Evolutionary conservation across 2,888 invertebrate species (phyloP).

Genomic region (Choristoneura rosaceana): DNA sequence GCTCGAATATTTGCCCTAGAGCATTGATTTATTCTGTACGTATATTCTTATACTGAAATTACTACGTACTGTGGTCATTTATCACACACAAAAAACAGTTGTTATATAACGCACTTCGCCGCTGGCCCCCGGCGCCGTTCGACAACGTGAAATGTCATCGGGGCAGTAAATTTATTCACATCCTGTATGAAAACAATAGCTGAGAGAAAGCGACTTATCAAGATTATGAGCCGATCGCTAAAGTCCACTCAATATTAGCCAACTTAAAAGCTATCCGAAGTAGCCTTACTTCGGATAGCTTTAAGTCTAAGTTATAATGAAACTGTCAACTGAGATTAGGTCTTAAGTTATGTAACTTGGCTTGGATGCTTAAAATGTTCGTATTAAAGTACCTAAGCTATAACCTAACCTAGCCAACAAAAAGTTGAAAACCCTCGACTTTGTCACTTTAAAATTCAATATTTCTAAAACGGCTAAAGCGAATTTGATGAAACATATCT

Average conservation of each 20-base stretch:
- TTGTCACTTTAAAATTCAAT: too few species aligned
- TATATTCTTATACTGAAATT: too few species aligned
- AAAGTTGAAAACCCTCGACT: too few species aligned
- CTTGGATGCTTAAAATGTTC: background rate
- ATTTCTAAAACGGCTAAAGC: too few species aligned
- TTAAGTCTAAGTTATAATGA: background rate
- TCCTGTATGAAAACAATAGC: conserved; percentile 35
- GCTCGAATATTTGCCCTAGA: too few species aligned
- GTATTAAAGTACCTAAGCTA: too few species aligned
- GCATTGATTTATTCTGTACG: too few species aligned
- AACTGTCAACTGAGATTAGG: conserved; percentile 1
- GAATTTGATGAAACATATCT: too few species aligned
- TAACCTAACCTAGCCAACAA: too few species aligned
- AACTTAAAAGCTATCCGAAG: background rate
- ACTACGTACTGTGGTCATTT: background rate
- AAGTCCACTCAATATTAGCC: conserved; percentile 1
- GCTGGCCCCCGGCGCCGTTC: background rate
- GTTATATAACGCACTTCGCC: background rate
- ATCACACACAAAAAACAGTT: background rate
- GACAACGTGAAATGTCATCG: conserved; percentile 30
- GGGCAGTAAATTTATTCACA: conserved; percentile 20
- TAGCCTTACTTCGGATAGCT: too few species aligned
- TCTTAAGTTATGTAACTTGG: background rate
- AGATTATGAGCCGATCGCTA: conserved; percentile 11
- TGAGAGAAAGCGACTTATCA: conserved; percentile 21